phyloP scores from a whole-genome alignment of 2,797 vertebrate species.

The Myripristis murdjan region DNA sequence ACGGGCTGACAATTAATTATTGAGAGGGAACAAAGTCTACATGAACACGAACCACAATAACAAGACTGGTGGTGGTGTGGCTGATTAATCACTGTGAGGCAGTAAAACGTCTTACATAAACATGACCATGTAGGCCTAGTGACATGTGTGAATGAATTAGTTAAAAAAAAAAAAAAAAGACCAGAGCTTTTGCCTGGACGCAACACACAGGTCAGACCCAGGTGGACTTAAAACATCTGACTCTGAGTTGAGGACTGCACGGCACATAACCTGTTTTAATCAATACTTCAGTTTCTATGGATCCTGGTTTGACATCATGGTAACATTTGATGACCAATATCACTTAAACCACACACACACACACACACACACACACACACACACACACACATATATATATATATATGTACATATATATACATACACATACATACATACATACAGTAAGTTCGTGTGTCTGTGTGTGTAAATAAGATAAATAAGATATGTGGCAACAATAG shows the following conservation, averaged over 20 bases:
- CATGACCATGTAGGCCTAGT: background rate
- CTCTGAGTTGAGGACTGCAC: background rate
- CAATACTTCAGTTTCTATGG: background rate
- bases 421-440: too few species aligned
- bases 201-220: background rate
- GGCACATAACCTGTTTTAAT: background rate
- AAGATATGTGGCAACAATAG: background rate
- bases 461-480: too few species aligned
- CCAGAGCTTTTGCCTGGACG: background rate
- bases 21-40: conserved; percentile 35
- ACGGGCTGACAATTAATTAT: conserved; percentile 37
- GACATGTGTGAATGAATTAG: background rate
- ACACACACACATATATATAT: too few species aligned
- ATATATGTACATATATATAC: too few species aligned
- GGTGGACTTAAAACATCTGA: background rate
- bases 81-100: conserved; percentile 29
- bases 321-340: background rate
- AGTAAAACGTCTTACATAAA: background rate
- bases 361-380: too few species aligned
- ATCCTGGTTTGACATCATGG: background rate
- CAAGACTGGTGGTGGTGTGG: background rate
- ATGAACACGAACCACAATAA: conserved; percentile 25
- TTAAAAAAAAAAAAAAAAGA: too few species aligned
- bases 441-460: too few species aligned
- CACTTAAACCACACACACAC: background rate